A percentile compares a stretch with the other conserved stretches of the same genome.
phyloP scores from a whole-genome alignment of 2,888 invertebrate genomes.

The Andrena minutula region DNA sequence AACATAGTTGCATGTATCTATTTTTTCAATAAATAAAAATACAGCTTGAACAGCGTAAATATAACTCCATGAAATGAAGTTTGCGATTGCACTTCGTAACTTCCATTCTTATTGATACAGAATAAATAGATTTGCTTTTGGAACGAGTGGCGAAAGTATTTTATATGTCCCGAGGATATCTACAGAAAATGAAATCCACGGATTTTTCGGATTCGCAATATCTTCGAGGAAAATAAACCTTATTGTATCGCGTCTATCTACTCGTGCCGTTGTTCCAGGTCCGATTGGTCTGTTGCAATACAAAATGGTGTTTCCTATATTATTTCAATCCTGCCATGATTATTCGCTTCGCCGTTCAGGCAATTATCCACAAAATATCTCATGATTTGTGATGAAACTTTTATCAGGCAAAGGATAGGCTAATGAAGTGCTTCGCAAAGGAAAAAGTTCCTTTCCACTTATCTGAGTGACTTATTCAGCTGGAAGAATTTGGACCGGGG shows the following conservation, averaged over 20 bases:
- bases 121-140: background rate
- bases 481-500: background rate
- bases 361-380: background rate
- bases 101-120: background rate
- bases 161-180: background rate
- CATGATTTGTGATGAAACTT: background rate
- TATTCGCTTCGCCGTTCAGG: background rate
- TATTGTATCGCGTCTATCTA: background rate
- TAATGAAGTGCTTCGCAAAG: background rate
- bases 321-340: background rate
- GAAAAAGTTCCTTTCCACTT: background rate
- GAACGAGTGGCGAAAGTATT: background rate
- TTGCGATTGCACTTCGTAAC: constrained; percentile 4
- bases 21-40: too few species aligned
- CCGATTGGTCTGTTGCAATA: background rate
- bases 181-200: background rate
- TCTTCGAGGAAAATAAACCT: constrained; percentile 2
- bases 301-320: background rate
- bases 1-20: too few species aligned
- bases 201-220: constrained; percentile 8
- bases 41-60: background rate
- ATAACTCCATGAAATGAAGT: background rate
- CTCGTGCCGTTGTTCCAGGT: background rate
- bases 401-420: background rate
- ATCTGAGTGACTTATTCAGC: background rate